Conservation (phyloP, 2,888 invertebrate genomes). For the Ornithoptera alexandrae region DNA sequence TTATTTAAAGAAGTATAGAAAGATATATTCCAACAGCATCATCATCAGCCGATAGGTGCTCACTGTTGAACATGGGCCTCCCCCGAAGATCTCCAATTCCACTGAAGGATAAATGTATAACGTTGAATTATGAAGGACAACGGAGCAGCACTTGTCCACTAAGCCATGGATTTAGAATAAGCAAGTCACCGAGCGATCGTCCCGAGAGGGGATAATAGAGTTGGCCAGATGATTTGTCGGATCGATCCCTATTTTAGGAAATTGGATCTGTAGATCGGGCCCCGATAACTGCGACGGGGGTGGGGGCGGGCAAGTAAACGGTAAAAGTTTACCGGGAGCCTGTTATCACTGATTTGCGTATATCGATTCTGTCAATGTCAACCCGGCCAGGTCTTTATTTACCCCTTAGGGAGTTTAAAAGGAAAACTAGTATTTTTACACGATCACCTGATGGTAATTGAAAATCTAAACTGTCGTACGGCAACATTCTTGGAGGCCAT, state of each 20-base stretch:
- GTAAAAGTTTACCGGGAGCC: conserved; percentile 63
- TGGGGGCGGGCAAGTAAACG: conserved; percentile 52
- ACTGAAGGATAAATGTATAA: background rate
- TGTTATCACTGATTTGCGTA: conserved; percentile 77
- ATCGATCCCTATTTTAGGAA: conserved; percentile 80
- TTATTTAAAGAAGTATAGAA: too few species aligned
- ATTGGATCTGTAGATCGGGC: conserved; percentile 80
- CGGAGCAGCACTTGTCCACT: conserved; percentile 19
- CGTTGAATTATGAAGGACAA: conserved; percentile 9
- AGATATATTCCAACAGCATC: too few species aligned
- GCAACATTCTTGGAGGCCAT: too few species aligned
- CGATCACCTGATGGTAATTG: too few species aligned
- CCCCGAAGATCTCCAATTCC: too few species aligned
- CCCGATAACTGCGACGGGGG: conserved; percentile 58
- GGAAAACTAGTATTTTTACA: too few species aligned
- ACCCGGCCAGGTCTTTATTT: conserved; percentile 24
- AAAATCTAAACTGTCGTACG: too few species aligned
- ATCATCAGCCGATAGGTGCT: too few species aligned
- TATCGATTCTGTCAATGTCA: conserved; percentile 62
- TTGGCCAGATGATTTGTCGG: conserved; percentile 79
- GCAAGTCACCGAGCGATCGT: conserved; percentile 27
- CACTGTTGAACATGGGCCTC: too few species aligned
- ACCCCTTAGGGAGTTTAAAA: too few species aligned
- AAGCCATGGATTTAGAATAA: conserved; percentile 29
- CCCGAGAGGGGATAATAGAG: conserved; percentile 58